These are phyloP conservation scores for Drosophila murphyi DNA, from an alignment of 1,140 invertebrate species.

Conservation along the genomic window DNA sequence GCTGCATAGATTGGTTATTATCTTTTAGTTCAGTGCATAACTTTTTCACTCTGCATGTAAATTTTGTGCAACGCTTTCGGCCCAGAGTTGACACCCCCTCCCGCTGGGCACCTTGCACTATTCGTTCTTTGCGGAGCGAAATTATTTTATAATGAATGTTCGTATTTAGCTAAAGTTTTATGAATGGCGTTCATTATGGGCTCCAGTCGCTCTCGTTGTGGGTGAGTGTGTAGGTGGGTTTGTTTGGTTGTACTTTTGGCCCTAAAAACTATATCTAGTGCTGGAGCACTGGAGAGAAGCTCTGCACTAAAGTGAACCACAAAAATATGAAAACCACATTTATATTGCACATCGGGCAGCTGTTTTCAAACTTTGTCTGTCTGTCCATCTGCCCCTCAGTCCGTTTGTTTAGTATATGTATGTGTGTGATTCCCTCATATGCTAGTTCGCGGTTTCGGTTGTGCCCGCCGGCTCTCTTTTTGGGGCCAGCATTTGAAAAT, in stretches of 20 bases:
- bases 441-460: conserved; percentile 62
- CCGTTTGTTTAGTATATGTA: conserved; percentile 1
- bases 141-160: conserved; percentile 83
- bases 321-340: conserved; percentile 83
- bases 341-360: conserved; percentile 78
- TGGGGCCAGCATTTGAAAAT: conserved; percentile 50
- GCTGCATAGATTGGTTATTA: conserved; percentile 75
- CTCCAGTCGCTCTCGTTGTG: neutral
- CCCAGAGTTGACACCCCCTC: conserved; percentile 26
- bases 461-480: conserved; percentile 55
- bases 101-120: conserved; percentile 21
- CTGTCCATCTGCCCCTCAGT: conserved; percentile 12
- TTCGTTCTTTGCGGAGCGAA: conserved; percentile 54
- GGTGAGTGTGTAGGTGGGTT: neutral
- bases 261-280: conserved; percentile 32
- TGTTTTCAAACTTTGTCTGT: conserved; percentile 77
- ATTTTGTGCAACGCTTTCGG: conserved; percentile 35
- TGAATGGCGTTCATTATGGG: conserved; percentile 78
- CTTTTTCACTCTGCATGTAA: conserved; percentile 81
- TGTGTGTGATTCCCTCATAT: conserved; percentile 48
- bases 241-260: conserved; percentile 32
- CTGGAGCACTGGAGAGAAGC: conserved; percentile 19
- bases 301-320: conserved; percentile 72
- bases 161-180: conserved; percentile 82
- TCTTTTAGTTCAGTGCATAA: conserved; percentile 76